Evolutionary conservation across 2,888 invertebrate genomes (phyloP).

Genomic region (Colletes collaris): DNA sequence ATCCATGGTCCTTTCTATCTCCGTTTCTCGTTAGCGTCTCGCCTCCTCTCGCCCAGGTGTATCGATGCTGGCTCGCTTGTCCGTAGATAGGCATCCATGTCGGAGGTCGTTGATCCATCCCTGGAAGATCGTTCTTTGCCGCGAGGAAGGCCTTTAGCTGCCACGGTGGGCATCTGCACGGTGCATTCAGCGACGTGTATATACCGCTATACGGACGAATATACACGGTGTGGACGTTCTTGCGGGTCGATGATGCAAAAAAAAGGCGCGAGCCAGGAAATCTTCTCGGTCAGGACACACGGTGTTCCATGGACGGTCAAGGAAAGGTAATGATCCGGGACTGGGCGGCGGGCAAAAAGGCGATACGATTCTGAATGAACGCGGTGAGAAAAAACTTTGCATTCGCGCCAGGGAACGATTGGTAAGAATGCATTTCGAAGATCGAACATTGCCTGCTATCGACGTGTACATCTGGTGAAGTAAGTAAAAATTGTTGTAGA

Average conservation of each 20-base stretch:
- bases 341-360: constrained; percentile 1
- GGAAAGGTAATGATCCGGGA: constrained; percentile 38
- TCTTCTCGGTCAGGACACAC: constrained; percentile 44
- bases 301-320: constrained; percentile 46
- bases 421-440: too few relatives aligned
- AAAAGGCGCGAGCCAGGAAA: constrained; percentile 62
- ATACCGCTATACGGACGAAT: constrained; percentile 69
- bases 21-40: neutral
- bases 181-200: constrained; percentile 68
- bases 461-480: too few relatives aligned
- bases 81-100: constrained; percentile 73
- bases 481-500: too few relatives aligned
- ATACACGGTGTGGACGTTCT: constrained; percentile 62
- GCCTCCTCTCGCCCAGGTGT: constrained; percentile 26
- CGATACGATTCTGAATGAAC: neutral
- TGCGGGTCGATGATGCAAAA: constrained; percentile 38
- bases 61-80: constrained; percentile 66
- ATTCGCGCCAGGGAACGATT: neutral
- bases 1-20: constrained; percentile 27
- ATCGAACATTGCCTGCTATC: too few relatives aligned
- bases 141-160: constrained; percentile 68
- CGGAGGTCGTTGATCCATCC: constrained; percentile 79
- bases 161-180: constrained; percentile 66
- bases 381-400: constrained; percentile 4
- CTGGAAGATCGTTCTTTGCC: constrained; percentile 73